A percentile compares a stretch with the other conserved stretches of the same genome.
These are phyloP conservation scores for Callimorpha dominula DNA, from an alignment of 2,888 invertebrate species.

Conservation along the genomic window DNA sequence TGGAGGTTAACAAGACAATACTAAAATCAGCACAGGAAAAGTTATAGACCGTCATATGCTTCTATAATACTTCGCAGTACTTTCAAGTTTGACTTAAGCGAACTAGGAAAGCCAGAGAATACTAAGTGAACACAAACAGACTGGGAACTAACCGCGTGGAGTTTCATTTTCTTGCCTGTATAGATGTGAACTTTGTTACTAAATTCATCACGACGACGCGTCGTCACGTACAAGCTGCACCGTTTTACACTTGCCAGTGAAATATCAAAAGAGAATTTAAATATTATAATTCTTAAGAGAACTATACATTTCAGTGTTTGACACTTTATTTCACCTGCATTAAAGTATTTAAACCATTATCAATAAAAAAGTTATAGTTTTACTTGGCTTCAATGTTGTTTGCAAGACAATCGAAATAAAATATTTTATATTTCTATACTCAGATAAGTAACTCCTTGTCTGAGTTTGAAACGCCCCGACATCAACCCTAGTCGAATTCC, in stretches of 20 bases:
- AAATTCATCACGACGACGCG: conserved; percentile 10
- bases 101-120: background rate
- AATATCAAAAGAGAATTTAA: background rate
- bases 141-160: conserved; percentile 16
- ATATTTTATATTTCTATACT: background rate
- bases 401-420: background rate
- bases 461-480: background rate
- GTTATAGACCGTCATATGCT: background rate
- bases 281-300: no score
- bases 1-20: no score
- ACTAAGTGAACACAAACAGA: conserved; percentile 22
- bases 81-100: background rate
- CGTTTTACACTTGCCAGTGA: background rate
- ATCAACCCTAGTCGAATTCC: conserved; percentile 9
- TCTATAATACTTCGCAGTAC: background rate
- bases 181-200: conserved; percentile 31
- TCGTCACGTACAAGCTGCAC: conserved; percentile 26
- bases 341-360: background rate
- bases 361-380: background rate
- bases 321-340: background rate
- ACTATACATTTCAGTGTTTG: background rate
- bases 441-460: background rate
- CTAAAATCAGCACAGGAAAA: background rate
- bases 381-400: background rate
- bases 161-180: conserved; percentile 22